Conservation (phyloP, 2,113 vertebrate genomes). For the Gallinago media region DNA sequence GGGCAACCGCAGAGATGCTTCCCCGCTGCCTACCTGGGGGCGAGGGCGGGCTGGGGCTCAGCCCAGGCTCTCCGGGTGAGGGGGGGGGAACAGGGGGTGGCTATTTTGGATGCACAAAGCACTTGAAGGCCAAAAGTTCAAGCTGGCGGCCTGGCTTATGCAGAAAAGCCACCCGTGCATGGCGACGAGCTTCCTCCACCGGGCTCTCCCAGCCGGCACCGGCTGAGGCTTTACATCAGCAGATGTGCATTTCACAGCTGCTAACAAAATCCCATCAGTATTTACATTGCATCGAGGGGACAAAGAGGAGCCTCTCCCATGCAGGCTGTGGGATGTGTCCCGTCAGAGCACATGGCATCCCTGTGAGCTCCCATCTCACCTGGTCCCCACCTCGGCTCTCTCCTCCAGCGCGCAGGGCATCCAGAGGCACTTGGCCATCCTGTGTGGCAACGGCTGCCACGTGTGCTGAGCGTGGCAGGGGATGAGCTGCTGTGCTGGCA, state of each 20-base stretch:
- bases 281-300: background rate
- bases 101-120: background rate
- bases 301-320: background rate
- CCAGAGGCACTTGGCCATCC: background rate
- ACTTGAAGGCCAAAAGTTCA: background rate
- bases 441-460: fast-evolving
- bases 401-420: fast-evolving
- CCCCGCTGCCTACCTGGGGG: background rate
- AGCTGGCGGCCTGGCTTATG: background rate
- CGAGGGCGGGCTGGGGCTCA: fast-evolving
- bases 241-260: background rate
- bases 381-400: background rate
- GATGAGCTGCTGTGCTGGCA: fast-evolving
- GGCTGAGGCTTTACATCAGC: background rate
- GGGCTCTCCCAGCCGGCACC: background rate
- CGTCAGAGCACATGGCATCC: fast-evolving
- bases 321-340: background rate
- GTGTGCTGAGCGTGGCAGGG: fast-evolving
- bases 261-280: background rate
- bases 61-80: background rate
- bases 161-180: background rate
- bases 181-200: fast-evolving
- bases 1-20: background rate
- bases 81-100: background rate
- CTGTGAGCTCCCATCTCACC: fast-evolving